Evolutionary conservation across 2,888 invertebrate species (phyloP).

Genomic region (Pollenia labialis): DNA sequence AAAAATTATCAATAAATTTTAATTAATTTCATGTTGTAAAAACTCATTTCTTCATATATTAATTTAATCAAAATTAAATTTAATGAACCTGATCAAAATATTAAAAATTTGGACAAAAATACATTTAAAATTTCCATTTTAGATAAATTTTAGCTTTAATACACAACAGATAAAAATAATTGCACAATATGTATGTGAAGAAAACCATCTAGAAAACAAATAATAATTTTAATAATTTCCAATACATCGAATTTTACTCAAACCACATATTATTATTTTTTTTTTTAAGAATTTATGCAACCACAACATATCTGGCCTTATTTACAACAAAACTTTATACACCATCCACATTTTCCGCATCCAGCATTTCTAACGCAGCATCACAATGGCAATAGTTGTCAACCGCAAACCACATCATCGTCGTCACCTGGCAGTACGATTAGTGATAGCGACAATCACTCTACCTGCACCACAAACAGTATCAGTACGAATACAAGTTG

Average conservation of each 20-base stretch:
- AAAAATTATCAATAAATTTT: too few species aligned
- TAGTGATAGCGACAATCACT: conserved; percentile 84
- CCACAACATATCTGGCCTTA: conserved; percentile 85
- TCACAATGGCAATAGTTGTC: conserved; percentile 84
- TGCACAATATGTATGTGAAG: too few species aligned
- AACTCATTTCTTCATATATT: too few species aligned
- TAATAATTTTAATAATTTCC: too few species aligned
- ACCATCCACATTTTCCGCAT: conserved; percentile 84
- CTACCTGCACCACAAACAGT: conserved; percentile 77
- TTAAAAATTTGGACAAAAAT: too few species aligned
- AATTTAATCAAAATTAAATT: too few species aligned
- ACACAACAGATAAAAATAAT: too few species aligned
- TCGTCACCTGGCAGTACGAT: conserved; percentile 84
- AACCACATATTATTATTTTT: neutral
- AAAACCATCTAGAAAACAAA: too few species aligned
- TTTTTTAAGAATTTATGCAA: conserved; percentile 83
- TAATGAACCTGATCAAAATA: too few species aligned
- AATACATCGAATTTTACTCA: neutral
- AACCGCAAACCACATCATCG: conserved; percentile 84
- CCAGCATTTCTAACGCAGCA: conserved; percentile 84
- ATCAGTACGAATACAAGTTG: conserved; percentile 77
- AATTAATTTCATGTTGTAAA: too few species aligned
- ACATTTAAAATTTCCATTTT: too few species aligned
- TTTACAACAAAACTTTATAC: conserved; percentile 85
- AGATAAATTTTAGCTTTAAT: too few species aligned